Percentiles rank a stretch among this genome's conserved stretches.
Evolutionary conservation across 2,797 vertebrate genomes (phyloP).

Genomic region (Florisuga fusca): DNA sequence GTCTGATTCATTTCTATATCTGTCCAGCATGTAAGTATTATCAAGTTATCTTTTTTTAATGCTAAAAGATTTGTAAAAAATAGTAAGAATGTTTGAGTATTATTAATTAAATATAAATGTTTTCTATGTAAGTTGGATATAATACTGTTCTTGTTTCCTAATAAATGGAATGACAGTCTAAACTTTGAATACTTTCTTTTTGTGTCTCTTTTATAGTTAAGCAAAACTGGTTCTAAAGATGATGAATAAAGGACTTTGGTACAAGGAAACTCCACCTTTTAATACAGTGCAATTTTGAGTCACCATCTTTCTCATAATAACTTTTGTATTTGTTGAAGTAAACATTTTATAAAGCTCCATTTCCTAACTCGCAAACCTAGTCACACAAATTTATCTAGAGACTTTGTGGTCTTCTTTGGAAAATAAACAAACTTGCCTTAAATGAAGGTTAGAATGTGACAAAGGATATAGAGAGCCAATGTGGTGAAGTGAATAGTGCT

Average conservation of each 20-base stretch:
- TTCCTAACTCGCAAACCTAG: constrained; percentile 67
- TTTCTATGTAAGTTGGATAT: constrained; percentile 39
- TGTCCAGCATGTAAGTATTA: constrained; percentile 85
- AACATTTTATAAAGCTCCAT: constrained; percentile 77
- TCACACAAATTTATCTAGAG: constrained; percentile 51
- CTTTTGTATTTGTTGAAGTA: constrained; percentile 61
- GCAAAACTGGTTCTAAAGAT: constrained; percentile 95
- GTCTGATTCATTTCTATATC: background rate
- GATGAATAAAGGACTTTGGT: constrained; percentile 84
- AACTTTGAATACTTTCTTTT: constrained; percentile 65
- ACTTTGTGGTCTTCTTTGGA: constrained; percentile 44
- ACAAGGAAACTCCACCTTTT: constrained; percentile 64
- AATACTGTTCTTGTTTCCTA: constrained; percentile 34
- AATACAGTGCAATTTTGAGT: constrained; percentile 55
- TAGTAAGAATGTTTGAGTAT: constrained; percentile 2
- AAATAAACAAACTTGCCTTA: constrained; percentile 75
- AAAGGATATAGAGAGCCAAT: constrained; percentile 15
- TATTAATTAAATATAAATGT: background rate
- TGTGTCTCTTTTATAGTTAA: constrained; percentile 84
- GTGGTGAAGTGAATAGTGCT: constrained; percentile 47
- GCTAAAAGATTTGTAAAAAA: background rate
- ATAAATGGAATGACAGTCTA: constrained; percentile 65
- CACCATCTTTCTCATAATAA: constrained; percentile 62
- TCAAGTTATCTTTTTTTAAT: constrained; percentile 14
- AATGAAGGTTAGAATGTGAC: constrained; percentile 70